A percentile compares a stretch with the other conserved stretches of the same genome.
phyloP scores from a whole-genome alignment of 2,113 vertebrate genomes.

The Amazona vittata region DNA sequence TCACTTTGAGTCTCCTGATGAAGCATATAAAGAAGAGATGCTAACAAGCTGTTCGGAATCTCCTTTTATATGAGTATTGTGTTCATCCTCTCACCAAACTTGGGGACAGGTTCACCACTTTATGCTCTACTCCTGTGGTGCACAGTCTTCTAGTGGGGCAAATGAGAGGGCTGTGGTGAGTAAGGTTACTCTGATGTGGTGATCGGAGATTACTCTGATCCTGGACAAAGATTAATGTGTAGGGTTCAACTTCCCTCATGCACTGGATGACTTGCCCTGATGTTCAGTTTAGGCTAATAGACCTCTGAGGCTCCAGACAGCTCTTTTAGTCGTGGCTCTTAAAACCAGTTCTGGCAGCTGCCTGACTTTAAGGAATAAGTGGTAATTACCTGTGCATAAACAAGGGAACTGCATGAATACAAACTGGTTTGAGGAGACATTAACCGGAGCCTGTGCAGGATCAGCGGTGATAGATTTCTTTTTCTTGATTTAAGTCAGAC shows the following conservation, averaged over 20 bases:
- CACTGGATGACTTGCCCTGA: not conserved
- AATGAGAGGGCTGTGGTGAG: not conserved
- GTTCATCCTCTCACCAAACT: not conserved
- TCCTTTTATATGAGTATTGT: not conserved
- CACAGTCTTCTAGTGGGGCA: not conserved
- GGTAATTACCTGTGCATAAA: slow-evolving; percentile 14
- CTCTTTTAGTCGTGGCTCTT: slow-evolving; percentile 41
- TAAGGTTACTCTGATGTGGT: not conserved
- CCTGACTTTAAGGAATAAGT: not conserved
- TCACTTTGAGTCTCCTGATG: fast-evolving
- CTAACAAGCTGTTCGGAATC: not conserved
- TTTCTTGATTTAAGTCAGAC: not conserved
- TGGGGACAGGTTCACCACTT: not conserved
- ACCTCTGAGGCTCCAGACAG: not conserved
- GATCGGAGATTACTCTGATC: not conserved
- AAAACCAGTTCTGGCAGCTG: slow-evolving; percentile 55
- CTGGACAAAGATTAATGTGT: not conserved
- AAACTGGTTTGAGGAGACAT: not conserved
- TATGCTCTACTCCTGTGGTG: not conserved
- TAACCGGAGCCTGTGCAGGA: not conserved
- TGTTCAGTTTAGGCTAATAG: slow-evolving; percentile 40
- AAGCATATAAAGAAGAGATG: not conserved
- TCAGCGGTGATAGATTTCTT: not conserved
- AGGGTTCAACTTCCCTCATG: not conserved
- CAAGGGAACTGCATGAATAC: not conserved